Evolutionary conservation across 2,888 invertebrate genomes (phyloP), one percentile per base, ranked within the genome.

Genomic region (Eupithecia centaureata): DNA sequence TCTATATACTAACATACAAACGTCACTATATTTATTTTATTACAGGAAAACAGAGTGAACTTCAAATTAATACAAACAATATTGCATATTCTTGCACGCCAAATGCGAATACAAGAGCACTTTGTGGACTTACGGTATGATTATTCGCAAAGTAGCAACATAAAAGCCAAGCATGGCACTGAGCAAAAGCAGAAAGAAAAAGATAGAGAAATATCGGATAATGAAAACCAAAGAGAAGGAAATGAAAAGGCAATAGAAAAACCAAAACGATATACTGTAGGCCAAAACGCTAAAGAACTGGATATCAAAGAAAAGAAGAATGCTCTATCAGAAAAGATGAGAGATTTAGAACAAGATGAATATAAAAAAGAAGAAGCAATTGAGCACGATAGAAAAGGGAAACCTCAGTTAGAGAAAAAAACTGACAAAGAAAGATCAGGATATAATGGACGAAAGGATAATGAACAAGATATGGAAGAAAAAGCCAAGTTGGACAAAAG

Each of bases 91-190:
- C 33, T 33, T 18, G 38, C 22, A 7, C 22, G 33, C 18, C 32
- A 59, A 38, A 25, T 59, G 33, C 42, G 42, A 18, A 42, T 42
- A 42, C 42, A 42, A 42, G 42, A 42, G 42, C 42, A 42, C 8
- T 42, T 7, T 18, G 42, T 42, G 2, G 42, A 42, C 8, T 42
- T 42, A 18, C n/a, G 42, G 8, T 18, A n/a, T 42, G 18, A 42
- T 8, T n/a, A 18, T 2, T 5, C 35, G 5, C 5, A 5, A 15
- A 35, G 15, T 35, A 38, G 4, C 38, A 38, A 5, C 15, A 7
- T n/a, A 38, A 38, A 33, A 33, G 18, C 18, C 7, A 42, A 18
- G 8, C 13, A n/a, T 2, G 2, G 18, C 18, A 38, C 0, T 38
- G 18, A 38, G 38, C 38, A 33, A 33, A 12, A 33, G 13, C n/a